Evolutionary conservation across 2,888 invertebrate species (phyloP).

Genomic region (Junonia oenone): DNA sequence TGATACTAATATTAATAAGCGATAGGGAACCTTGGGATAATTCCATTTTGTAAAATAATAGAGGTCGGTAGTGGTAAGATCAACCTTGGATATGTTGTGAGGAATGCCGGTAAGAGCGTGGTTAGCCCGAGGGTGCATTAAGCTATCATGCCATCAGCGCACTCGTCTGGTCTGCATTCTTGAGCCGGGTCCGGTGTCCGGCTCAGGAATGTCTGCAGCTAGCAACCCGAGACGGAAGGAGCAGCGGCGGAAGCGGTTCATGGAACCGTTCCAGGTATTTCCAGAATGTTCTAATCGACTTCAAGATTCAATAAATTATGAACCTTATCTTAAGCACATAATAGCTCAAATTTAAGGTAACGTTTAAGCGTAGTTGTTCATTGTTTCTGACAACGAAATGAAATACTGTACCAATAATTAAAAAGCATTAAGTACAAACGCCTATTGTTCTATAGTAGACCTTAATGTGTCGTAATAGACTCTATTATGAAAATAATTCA

Average conservation of each 20-base stretch:
- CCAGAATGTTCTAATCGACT: conserved; percentile 39
- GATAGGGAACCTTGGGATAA: neutral
- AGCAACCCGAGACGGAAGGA: conserved; percentile 78
- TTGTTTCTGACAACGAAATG: conserved; percentile 39
- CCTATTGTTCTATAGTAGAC: conserved; percentile 21
- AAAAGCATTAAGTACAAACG: conserved; percentile 33
- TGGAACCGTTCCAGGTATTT: conserved; percentile 44
- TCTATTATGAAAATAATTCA: conserved; percentile 28
- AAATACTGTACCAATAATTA: conserved; percentile 31
- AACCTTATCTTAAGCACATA: conserved; percentile 28
- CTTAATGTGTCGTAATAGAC: conserved; percentile 21
- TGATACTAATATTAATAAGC: conserved; percentile 47
- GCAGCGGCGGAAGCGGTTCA: conserved; percentile 76
- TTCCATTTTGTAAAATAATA: conserved; percentile 10
- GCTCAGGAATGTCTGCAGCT: conserved; percentile 66
- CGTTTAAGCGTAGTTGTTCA: conserved; percentile 33
- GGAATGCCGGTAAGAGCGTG: conserved; percentile 44
- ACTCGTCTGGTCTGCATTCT: conserved; percentile 68
- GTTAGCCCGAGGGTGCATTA: conserved; percentile 50
- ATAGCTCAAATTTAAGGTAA: conserved; percentile 29
- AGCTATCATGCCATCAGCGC: conserved; percentile 64
- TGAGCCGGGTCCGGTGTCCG: conserved; percentile 60
- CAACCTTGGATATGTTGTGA: conserved; percentile 48
- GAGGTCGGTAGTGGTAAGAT: conserved; percentile 22
- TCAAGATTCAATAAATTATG: conserved; percentile 21